A percentile compares a stretch with the other conserved stretches of the same genome.
Evolutionary conservation across 2,888 invertebrate species (phyloP).

Genomic region (Drosophila tanythrix): DNA sequence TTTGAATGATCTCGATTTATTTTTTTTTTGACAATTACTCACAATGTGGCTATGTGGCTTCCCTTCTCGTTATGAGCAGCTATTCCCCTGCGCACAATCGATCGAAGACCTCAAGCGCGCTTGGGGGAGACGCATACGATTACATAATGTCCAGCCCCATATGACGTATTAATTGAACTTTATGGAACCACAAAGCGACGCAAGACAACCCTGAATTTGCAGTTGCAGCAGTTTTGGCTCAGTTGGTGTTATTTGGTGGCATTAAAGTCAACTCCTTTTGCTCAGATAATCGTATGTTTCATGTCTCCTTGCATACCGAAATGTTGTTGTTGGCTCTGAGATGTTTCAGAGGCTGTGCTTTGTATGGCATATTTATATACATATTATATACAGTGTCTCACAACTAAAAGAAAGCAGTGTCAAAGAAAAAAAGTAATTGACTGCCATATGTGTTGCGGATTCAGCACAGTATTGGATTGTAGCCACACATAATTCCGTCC

Average conservation of each 20-base stretch:
- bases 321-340: conserved; percentile 1
- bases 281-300: conserved; percentile 46
- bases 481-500: too few species aligned
- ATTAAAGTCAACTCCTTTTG: conserved; percentile 41
- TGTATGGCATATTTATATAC: background rate
- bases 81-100: conserved; percentile 36
- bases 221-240: conserved; percentile 8
- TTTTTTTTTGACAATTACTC: background rate
- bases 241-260: conserved; percentile 4
- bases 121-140: conserved; percentile 7
- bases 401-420: too few species aligned
- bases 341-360: conserved; percentile 18
- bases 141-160: conserved; percentile 49
- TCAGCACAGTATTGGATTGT: too few species aligned
- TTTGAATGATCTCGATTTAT: background rate
- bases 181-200: conserved; percentile 18
- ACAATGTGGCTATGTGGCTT: conserved; percentile 22
- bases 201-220: conserved; percentile 23
- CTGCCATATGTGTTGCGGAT: too few species aligned
- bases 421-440: too few species aligned
- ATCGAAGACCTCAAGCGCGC: conserved; percentile 14
- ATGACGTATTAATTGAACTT: conserved; percentile 75
- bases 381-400: too few species aligned
- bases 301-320: conserved; percentile 8
- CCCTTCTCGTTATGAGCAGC: conserved; percentile 16